Percentiles rank a stretch among this genome's conserved stretches.
Conservation (phyloP, 2,113 vertebrate species). For the Neoarius graeffei region DNA sequence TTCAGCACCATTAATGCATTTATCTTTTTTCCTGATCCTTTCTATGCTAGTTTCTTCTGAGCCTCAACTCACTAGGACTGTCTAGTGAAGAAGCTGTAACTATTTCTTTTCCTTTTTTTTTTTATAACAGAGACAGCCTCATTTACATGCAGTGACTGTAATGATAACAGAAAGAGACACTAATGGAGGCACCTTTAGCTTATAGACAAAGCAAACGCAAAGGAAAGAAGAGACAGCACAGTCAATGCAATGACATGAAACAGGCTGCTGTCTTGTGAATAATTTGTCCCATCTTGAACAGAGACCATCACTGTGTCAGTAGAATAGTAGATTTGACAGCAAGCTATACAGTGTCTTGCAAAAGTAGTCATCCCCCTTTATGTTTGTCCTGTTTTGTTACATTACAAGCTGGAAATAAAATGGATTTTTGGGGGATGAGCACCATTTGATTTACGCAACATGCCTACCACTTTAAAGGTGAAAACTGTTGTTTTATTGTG, state of each 20-base stretch:
- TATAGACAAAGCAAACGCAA: too few relatives aligned
- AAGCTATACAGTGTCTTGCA: not conserved
- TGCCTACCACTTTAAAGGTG: too few relatives aligned
- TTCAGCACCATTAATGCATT: slow-evolving; percentile 21
- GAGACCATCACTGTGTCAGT: not conserved
- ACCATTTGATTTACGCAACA: too few relatives aligned
- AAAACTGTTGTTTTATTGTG: too few relatives aligned
- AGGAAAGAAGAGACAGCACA: not conserved
- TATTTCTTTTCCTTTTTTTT: not conserved
- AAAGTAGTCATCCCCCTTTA: too few relatives aligned
- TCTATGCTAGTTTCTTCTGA: not conserved
- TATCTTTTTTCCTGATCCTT: not conserved
- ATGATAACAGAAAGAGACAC: not conserved
- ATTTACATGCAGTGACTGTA: not conserved
- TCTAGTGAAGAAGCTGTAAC: not conserved
- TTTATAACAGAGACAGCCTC: not conserved
- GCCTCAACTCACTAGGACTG: not conserved
- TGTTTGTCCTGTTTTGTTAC: too few relatives aligned
- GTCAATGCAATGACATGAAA: not conserved
- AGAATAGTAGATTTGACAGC: not conserved
- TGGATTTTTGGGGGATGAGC: too few relatives aligned
- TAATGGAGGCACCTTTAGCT: not conserved
- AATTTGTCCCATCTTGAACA: not conserved
- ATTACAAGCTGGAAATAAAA: too few relatives aligned
- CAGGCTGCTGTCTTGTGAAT: not conserved